Percentiles rank a stretch among this genome's conserved stretches.
Conservation (phyloP, 2,888 invertebrate species). For the Maniola hyperantus region DNA sequence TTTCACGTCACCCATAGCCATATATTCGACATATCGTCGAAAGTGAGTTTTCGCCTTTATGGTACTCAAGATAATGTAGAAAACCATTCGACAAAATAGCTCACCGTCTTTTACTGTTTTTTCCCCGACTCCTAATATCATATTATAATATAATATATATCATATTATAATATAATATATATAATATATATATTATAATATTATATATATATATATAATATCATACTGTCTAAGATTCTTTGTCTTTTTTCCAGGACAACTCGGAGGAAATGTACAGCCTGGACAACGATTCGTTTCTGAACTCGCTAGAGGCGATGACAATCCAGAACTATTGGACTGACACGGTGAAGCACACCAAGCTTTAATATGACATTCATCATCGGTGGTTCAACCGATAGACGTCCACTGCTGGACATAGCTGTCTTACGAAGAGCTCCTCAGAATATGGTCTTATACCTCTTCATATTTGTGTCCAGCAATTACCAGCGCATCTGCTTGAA, state of each 20-base stretch:
- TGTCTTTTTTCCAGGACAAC: slow-evolving; percentile 87
- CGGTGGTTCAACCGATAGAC: not conserved
- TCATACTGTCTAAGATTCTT: not conserved
- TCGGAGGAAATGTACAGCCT: slow-evolving; percentile 97
- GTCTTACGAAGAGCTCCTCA: not conserved
- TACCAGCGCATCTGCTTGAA: not conserved
- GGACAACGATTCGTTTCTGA: slow-evolving; percentile 96
- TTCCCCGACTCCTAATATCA: not conserved
- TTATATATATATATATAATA: too few relatives aligned
- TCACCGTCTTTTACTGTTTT: too few relatives aligned
- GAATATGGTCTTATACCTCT: not conserved
- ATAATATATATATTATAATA: too few relatives aligned
- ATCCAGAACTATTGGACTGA: slow-evolving; percentile 97
- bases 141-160: too few relatives aligned
- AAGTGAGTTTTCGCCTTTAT: too few relatives aligned
- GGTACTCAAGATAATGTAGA: too few relatives aligned
- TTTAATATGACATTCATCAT: slow-evolving; percentile 71
- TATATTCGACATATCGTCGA: too few relatives aligned
- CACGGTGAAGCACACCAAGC: slow-evolving; percentile 94
- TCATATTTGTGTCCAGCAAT: not conserved
- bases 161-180: too few relatives aligned
- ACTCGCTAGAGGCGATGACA: slow-evolving; percentile 96
- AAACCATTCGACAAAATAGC: too few relatives aligned
- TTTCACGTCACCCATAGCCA: too few relatives aligned
- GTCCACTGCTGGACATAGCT: not conserved